Evolutionary conservation across 2,113 vertebrate genomes (phyloP).

Genomic region (Aphelocoma coerulescens): DNA sequence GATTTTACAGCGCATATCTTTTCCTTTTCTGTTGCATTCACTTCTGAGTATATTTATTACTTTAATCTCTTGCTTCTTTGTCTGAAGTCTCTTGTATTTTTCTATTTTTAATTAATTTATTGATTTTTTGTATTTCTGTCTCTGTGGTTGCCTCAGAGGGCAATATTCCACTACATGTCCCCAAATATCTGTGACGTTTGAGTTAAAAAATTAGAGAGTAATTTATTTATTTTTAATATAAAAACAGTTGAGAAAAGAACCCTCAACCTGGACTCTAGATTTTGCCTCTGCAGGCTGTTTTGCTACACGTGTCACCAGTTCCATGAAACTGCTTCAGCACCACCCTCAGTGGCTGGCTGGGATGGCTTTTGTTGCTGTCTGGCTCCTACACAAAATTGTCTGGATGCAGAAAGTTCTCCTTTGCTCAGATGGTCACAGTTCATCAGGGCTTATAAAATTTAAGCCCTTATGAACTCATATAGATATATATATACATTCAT

Average conservation of each 20-base stretch:
- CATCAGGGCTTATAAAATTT: background rate
- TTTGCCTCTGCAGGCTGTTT: background rate
- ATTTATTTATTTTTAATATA: background rate
- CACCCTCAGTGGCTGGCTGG: background rate
- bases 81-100: background rate
- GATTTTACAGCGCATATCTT: background rate
- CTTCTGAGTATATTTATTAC: background rate
- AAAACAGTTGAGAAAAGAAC: background rate
- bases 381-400: background rate
- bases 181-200: background rate
- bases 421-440: background rate
- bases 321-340: background rate
- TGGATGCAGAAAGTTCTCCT: background rate
- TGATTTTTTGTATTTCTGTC: background rate
- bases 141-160: background rate
- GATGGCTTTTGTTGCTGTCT: background rate
- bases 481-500: background rate
- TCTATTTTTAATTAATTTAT: background rate
- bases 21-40: background rate
- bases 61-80: background rate
- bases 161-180: background rate
- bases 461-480: background rate
- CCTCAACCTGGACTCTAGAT: background rate
- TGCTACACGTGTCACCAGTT: background rate
- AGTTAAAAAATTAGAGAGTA: background rate